Base-by-base conservation (phyloP, 2,888 invertebrate species). In the Ligdia adustata region DNA sequence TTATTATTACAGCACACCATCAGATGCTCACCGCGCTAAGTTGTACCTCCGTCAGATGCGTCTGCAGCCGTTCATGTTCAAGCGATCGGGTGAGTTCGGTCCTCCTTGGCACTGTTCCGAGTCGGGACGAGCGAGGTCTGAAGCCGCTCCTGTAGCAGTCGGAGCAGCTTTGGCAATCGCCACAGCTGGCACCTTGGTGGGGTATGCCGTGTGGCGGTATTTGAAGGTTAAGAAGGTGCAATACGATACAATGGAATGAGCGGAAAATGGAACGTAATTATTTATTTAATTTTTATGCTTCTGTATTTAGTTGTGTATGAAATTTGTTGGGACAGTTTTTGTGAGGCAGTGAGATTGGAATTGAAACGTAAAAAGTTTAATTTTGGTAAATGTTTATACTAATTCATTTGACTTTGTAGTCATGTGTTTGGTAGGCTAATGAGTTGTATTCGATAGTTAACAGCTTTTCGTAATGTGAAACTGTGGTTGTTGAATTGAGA, bases 201-300 rank as follows among this genome's bases (percentile, higher is more conserved):
- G 96, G 0, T 98, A 98, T 71, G 96, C 96, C 0, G 93, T 95
- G 50, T 96, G 93, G 90, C 94, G 97, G 65, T 96, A 97, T 73
- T 92, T 96, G 75, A 96, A 96, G 80, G 93, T 97, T 33, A 97
- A 97, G 88, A 97, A 97, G 80, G 96, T 97, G 1, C 96, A 97
- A 71, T 97, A 97, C 73, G 96, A 96, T 72, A 96, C 96, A 6
- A 97, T 97, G 97, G 96, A 97, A 83, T 96, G 72, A 78, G 60
- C 7, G n/a, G 2, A 14, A 14, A 6, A 16, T 9, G 4, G 34
- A 12, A 12, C 13, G 6, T 28, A 18, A 18, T 39, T 29, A 9
- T 20, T 9, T 37, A 20, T n/a, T n/a, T n/a, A n/a, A n/a, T n/a
- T n/a, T n/a, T n/a, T n/a, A n/a, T n/a, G n/a, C n/a, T n/a, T n/a